Evolutionary conservation across 2,113 vertebrate genomes (phyloP).

Genomic region (Stegostoma tigrinum): DNA sequence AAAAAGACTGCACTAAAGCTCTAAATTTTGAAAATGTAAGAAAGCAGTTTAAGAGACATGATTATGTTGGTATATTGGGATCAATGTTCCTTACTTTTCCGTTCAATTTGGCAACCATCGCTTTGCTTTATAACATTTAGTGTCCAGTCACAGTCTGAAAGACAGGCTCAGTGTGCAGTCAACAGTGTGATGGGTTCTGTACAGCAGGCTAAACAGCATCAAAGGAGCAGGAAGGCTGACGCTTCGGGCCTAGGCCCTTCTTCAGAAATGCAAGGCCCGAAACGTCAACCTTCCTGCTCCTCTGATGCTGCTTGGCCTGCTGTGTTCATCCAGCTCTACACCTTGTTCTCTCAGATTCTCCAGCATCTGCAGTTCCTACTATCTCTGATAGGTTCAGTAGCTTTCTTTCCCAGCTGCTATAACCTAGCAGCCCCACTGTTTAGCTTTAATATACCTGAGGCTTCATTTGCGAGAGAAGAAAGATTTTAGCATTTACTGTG

Average conservation of each 20-base stretch:
- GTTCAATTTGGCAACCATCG: neutral
- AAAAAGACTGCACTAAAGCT: neutral
- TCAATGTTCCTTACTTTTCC: neutral
- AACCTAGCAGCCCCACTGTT: neutral
- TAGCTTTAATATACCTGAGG: neutral
- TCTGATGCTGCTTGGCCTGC: no score
- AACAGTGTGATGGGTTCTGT: neutral
- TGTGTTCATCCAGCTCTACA: no score
- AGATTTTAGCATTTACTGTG: neutral
- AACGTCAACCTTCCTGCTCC: no score
- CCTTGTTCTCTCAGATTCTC: no score
- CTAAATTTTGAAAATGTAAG: neutral
- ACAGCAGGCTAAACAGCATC: no score
- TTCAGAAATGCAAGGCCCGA: no score
- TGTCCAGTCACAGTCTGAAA: neutral
- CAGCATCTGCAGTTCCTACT: no score
- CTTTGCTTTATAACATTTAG: neutral
- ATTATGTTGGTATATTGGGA: neutral
- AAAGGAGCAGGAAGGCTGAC: no score
- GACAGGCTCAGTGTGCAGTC: neutral
- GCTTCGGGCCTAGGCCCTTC: no score
- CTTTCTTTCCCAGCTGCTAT: conserved; percentile 8
- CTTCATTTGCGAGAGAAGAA: neutral
- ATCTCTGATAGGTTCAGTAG: neutral
- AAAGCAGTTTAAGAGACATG: neutral